Base-by-base conservation (phyloP, 2,888 invertebrate genomes). In the Dastarcus helophoroides region DNA sequence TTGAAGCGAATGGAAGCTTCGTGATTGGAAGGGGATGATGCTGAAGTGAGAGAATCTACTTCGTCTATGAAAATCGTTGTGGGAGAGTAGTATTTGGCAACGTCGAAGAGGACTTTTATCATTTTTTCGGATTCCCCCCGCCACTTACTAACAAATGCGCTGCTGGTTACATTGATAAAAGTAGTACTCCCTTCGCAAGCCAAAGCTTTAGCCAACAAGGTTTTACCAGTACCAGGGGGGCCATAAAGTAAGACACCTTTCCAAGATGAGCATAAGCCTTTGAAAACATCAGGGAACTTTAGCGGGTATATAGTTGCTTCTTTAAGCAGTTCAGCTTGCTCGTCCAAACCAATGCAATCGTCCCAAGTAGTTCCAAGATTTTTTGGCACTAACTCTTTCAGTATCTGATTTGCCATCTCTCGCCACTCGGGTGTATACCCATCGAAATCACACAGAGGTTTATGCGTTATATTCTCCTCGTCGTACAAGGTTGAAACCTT, bases 111-210 rank as follows among this genome's bases (percentile, higher is more conserved):
- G 0, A 88, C 78, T 63, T 86, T 77, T 23, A 94, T 70, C 44
- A 90, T 77, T 62, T 91, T 93, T 64, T 94, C 94, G 0, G 91
- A 91, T 46, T 95, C 94, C 0, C 94, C 94, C 15, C 93, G 68
- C 93, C 93, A 94, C 61, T 95, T 95, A 50, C 86, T 89, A n/a
- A 91, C 75, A 23, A 94, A 72, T 2, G 82, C 79, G 48, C 90
- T 86, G 36, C 88, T 81, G 2, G 88, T 80, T 8, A 94, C 76
- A 54, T 91, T 93, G 58, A 95, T 90, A 62, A 94, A 91, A 0
- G 85, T 85, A 3, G 65, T 72, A 48, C 54, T 61, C 39, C 82
- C 79, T 60, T 90, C 86, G 1, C 79, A 73, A 3, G 90, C 91
- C 2, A 88, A 75, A 0, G 89, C 88, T 58, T 83, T 83, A 0